A percentile compares a stretch with the other conserved stretches of the same genome.
Conservation (phyloP, 2,797 vertebrate genomes). For the Alectoris magna region DNA sequence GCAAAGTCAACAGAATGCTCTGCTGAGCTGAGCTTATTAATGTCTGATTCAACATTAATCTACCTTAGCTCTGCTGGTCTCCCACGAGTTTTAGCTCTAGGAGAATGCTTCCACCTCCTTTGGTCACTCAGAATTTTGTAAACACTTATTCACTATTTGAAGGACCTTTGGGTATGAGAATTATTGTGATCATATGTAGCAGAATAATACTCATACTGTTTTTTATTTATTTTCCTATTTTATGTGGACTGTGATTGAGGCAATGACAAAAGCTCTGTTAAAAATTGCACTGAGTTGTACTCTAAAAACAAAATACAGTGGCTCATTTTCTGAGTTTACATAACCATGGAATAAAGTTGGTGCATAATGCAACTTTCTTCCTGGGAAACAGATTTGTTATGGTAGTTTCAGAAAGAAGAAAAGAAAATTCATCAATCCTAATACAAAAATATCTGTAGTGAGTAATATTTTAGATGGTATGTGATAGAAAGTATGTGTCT, state of each 20-base stretch:
- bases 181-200: neutral
- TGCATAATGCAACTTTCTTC: neutral
- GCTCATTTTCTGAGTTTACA: neutral
- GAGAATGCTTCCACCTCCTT: neutral
- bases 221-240: neutral
- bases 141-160: neutral
- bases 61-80: neutral
- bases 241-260: neutral
- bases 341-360: accelerated
- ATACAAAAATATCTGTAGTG: neutral
- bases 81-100: neutral
- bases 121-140: neutral
- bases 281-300: neutral
- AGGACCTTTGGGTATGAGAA: neutral
- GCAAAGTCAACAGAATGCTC: neutral
- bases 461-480: neutral
- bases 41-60: neutral
- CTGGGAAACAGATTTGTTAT: neutral
- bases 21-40: neutral
- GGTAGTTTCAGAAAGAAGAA: neutral
- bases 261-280: neutral
- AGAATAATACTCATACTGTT: neutral
- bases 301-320: neutral
- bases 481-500: neutral
- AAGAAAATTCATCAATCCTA: neutral